phyloP scores from a whole-genome alignment of 37 sponge, comb jelly and placozoan species.

The Halichondria panicea region DNA sequence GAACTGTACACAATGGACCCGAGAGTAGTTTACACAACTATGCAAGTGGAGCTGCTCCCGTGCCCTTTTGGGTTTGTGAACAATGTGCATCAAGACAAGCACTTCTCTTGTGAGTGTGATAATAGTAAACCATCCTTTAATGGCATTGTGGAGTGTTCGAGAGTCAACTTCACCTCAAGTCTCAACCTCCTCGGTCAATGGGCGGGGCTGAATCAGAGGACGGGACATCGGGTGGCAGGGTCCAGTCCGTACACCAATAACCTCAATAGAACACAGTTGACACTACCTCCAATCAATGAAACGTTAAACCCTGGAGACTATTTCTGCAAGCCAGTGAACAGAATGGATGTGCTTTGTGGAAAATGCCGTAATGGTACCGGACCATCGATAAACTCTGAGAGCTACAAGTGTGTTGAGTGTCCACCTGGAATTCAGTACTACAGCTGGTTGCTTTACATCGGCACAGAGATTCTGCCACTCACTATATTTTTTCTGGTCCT shows the following conservation, averaged over 20 bases:
- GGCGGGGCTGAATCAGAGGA: neutral
- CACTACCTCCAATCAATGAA: neutral
- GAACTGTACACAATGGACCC: conserved; percentile 4
- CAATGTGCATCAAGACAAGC: neutral
- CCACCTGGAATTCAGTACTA: neutral
- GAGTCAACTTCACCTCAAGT: neutral
- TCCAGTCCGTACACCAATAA: neutral
- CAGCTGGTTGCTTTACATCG: conserved; percentile 2
- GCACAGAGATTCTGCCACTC: conserved; percentile 13
- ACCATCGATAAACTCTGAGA: conserved; percentile 12
- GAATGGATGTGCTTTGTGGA: conserved; percentile 22
- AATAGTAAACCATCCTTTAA: neutral
- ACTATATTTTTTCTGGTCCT: conserved; percentile 4
- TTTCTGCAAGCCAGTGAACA: neutral
- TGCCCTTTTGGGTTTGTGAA: conserved; percentile 20
- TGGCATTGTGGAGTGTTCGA: neutral
- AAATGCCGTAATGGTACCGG: neutral
- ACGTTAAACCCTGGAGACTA: neutral
- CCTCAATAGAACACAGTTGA: neutral
- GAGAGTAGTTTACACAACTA: neutral
- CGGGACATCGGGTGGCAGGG: neutral
- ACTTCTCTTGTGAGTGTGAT: neutral
- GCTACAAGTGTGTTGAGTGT: conserved; percentile 17
- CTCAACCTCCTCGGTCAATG: neutral
- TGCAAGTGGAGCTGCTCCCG: conserved; percentile 2